Percentiles rank a stretch among this genome's conserved stretches.
phyloP scores from a whole-genome alignment of 92 coral and sea anemone genomes.

The Muricea muricata region DNA sequence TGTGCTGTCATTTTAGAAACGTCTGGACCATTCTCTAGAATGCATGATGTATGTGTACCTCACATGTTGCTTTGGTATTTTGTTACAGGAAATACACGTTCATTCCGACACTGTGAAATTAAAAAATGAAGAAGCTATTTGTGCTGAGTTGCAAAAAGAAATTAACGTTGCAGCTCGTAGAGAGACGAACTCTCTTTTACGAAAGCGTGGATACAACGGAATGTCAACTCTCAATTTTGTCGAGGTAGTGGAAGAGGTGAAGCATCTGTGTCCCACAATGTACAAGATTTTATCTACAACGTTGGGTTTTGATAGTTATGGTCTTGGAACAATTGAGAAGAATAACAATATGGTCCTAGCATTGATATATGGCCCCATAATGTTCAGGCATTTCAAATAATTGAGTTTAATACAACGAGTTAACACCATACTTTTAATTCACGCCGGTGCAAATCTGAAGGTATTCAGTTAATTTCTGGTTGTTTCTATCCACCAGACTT shows the following conservation, averaged over 20 bases:
- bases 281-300: neutral
- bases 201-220: neutral
- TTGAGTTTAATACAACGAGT: slow-evolving; percentile 1
- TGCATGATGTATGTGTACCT: no score
- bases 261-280: slow-evolving; percentile 5
- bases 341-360: neutral
- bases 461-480: neutral
- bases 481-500: no score
- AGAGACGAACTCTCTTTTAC: neutral
- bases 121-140: neutral
- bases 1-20: no score
- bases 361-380: neutral
- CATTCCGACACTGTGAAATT: neutral
- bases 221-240: neutral
- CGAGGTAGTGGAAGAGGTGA: slow-evolving; percentile 5
- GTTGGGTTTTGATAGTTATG: neutral
- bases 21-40: no score
- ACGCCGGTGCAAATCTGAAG: neutral
- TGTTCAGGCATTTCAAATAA: slow-evolving; percentile 7
- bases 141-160: neutral
- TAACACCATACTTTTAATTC: slow-evolving; percentile 3
- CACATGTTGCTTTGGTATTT: neutral
- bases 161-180: neutral
- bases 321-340: no score
- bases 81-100: neutral